Percentiles rank a stretch among this genome's conserved stretches.
Evolutionary conservation across 2,113 vertebrate genomes (phyloP).

Genomic region (Siniperca chuatsi): DNA sequence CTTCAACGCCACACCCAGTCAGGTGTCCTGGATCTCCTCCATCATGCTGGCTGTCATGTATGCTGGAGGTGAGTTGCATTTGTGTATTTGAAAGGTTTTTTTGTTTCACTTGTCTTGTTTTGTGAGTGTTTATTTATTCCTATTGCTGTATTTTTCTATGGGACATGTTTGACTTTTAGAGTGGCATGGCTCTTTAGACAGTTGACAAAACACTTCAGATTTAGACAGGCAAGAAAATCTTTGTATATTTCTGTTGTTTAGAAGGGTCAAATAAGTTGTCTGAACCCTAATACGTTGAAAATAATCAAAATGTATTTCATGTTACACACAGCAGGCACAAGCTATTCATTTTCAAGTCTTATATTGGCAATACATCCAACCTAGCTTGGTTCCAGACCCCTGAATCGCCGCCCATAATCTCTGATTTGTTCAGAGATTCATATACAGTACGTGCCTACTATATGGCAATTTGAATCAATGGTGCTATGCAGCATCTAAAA

Average conservation of each 20-base stretch:
- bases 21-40: constrained; percentile 98
- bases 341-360: not conserved
- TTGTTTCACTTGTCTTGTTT: too few relatives aligned
- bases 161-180: too few relatives aligned
- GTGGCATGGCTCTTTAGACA: too few relatives aligned
- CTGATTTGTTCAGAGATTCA: not conserved
- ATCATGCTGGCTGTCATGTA: constrained; percentile 99
- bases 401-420: not conserved
- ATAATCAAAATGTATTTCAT: not conserved
- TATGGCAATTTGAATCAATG: too few relatives aligned
- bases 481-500: too few relatives aligned
- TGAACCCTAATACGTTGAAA: not conserved
- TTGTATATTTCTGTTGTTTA: not conserved
- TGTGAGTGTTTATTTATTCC: not conserved
- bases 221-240: not conserved
- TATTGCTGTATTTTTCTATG: not conserved
- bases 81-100: not conserved
- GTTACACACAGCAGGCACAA: not conserved
- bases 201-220: not conserved
- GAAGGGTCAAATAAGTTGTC: not conserved
- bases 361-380: not conserved
- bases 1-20: constrained; percentile 91
- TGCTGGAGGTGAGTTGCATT: constrained; percentile 83
- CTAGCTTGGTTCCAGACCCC: not conserved
- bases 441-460: not conserved